Evolutionary conservation across 2,113 vertebrate genomes (phyloP).

Genomic region (Nyctereutes procyonoides): DNA sequence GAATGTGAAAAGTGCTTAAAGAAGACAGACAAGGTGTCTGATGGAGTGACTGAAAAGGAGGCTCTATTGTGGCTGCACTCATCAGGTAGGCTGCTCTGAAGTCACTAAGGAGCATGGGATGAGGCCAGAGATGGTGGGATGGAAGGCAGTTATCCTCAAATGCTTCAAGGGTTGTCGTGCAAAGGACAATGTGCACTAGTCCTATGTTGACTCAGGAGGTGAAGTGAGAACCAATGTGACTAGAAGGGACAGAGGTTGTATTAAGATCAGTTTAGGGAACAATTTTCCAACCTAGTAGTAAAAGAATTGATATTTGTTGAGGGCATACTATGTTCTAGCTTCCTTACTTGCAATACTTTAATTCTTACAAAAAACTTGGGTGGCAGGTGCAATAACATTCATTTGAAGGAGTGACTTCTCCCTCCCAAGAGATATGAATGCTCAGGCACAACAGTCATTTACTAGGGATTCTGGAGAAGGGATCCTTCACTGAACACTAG

Average conservation of each 20-base stretch:
- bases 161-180: background rate
- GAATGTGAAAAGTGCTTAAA: background rate
- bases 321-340: background rate
- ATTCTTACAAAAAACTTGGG: background rate
- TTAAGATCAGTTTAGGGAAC: background rate
- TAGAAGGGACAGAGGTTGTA: background rate
- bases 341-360: background rate
- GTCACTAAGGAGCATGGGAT: background rate
- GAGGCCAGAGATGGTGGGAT: background rate
- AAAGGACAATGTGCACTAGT: background rate
- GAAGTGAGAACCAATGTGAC: background rate
- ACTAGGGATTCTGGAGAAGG: background rate
- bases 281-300: background rate
- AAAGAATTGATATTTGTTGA: background rate
- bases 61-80: background rate
- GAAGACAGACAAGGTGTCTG: background rate
- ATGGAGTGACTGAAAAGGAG: background rate
- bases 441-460: background rate
- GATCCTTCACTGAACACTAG: background rate
- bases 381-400: background rate
- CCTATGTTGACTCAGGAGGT: background rate
- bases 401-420: background rate
- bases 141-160: background rate
- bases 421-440: background rate
- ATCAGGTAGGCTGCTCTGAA: background rate